phyloP scores from a whole-genome alignment of 2,113 vertebrate species.

The Osmerus eperlanus region DNA sequence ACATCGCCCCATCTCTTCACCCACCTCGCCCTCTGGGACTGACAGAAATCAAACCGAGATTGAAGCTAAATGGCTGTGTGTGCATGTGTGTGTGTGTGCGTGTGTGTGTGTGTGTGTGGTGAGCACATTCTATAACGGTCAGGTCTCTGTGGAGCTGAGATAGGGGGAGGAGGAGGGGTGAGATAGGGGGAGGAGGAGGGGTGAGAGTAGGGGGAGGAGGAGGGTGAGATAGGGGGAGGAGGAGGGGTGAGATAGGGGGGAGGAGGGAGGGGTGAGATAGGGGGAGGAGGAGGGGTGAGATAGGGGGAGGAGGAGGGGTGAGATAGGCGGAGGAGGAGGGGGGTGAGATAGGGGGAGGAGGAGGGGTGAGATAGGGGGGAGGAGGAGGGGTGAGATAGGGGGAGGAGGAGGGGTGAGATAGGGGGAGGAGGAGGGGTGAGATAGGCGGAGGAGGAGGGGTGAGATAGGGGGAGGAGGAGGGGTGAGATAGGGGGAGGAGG shows the following conservation, averaged over 20 bases:
- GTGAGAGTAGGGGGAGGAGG: no score
- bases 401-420: no score
- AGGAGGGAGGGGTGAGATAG: no score
- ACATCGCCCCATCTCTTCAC: background rate
- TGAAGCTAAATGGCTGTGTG: slow-evolving; percentile 16
- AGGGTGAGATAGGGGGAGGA: no score
- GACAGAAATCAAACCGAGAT: background rate
- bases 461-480: background rate
- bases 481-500: no score
- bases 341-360: no score
- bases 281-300: slow-evolving; percentile 14
- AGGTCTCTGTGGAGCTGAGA: slow-evolving; percentile 30
- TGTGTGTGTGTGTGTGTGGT: slow-evolving; percentile 1
- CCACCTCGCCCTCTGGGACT: background rate
- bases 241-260: no score
- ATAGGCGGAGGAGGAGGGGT: slow-evolving; percentile 6
- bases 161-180: slow-evolving; percentile 10
- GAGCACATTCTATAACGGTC: background rate
- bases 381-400: no score
- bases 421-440: no score
- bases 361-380: no score
- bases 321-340: no score
- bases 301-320: background rate
- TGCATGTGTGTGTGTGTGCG: slow-evolving; percentile 12
- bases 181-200: no score